A percentile compares a stretch with the other conserved stretches of the same genome.
Evolutionary conservation across 2,888 invertebrate species (phyloP).

Genomic region (Piscicola geometra): DNA sequence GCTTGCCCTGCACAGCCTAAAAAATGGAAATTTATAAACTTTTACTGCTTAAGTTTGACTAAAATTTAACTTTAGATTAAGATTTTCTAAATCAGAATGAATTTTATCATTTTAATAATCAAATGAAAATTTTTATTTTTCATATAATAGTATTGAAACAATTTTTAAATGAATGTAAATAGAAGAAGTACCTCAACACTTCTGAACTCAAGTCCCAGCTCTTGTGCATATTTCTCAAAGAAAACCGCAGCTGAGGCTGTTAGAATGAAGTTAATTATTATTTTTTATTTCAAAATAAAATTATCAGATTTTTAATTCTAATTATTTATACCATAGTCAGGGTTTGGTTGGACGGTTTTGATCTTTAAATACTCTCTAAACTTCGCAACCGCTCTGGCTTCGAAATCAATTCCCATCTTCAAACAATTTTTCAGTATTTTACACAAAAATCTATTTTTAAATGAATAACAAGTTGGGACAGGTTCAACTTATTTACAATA

Average conservation of each 20-base stretch:
- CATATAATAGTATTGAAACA: neutral
- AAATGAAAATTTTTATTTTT: neutral
- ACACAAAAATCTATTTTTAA: no score
- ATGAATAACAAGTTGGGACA: no score
- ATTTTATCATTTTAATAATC: neutral
- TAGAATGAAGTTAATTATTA: neutral
- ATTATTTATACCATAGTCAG: conserved; percentile 67
- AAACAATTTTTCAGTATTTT: no score
- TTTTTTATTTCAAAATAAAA: neutral
- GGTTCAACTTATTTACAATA: no score
- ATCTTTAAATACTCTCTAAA: conserved; percentile 80
- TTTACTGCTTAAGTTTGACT: neutral
- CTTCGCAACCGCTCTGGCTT: conserved; percentile 62
- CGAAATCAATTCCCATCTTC: no score
- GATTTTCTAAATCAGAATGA: conserved; percentile 27
- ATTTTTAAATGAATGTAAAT: no score
- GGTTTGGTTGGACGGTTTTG: conserved; percentile 78
- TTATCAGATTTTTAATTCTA: neutral
- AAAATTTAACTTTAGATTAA: conserved; percentile 20
- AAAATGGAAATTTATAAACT: conserved; percentile 34
- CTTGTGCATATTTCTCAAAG: neutral
- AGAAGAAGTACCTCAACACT: neutral
- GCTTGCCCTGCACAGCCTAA: conserved; percentile 66
- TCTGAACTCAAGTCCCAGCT: neutral
- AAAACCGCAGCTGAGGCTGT: neutral